Evolutionary conservation across 2,113 vertebrate species (phyloP).

Genomic region (Salvelinus namaycush): DNA sequence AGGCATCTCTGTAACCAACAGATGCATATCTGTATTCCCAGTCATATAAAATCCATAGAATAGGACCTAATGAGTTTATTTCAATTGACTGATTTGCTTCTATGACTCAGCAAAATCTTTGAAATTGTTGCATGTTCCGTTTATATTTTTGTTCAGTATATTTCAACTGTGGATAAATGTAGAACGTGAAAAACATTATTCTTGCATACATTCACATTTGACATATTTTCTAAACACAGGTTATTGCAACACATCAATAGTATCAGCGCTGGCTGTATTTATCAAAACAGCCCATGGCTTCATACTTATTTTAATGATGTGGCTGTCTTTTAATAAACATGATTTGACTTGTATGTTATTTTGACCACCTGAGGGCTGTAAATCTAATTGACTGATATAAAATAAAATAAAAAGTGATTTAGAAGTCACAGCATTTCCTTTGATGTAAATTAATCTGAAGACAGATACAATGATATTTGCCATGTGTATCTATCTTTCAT

Average conservation of each 20-base stretch:
- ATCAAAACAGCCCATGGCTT: background rate
- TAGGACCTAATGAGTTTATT: no score
- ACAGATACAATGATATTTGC: constrained; percentile 37
- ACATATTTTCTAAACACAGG: background rate
- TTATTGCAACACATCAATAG: background rate
- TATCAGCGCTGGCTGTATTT: background rate
- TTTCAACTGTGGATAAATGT: constrained; percentile 18
- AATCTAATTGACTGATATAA: constrained; percentile 8
- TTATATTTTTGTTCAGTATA: background rate
- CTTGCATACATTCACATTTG: background rate
- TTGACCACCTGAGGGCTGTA: background rate
- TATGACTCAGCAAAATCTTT: no score
- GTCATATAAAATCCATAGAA: no score
- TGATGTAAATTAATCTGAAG: constrained; percentile 25
- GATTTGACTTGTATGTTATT: background rate
- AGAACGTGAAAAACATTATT: constrained; percentile 40
- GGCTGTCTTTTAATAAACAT: constrained; percentile 55
- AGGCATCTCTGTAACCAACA: no score
- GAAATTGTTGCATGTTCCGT: no score
- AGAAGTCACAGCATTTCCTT: background rate
- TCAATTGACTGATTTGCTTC: no score
- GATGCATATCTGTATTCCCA: no score
- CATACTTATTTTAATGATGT: constrained; percentile 28
- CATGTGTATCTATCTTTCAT: constrained; percentile 43
- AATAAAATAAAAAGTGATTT: background rate